phyloP scores from a whole-genome alignment of 2,888 invertebrate genomes.

The Caenorhabditis becei region DNA sequence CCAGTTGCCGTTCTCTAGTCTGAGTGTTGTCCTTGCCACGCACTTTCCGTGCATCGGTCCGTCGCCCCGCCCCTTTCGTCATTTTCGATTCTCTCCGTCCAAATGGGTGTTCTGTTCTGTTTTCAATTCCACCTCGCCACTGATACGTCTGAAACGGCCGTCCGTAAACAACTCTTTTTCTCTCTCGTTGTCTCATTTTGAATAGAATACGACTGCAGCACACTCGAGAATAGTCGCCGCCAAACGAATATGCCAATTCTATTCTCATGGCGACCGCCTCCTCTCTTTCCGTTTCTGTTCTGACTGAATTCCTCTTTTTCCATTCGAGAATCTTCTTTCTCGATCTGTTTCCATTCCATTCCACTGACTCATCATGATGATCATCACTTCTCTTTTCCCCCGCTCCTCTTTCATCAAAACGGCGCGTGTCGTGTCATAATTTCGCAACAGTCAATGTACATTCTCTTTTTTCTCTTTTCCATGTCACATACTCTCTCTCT shows the following conservation, averaged over 20 bases:
- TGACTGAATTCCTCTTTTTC: neutral
- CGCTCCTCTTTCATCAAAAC: neutral
- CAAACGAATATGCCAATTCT: neutral
- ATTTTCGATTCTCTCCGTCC: neutral
- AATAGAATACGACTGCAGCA: neutral
- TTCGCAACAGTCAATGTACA: too few relatives aligned
- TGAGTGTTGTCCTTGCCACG: too few relatives aligned
- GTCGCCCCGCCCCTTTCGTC: too few relatives aligned
- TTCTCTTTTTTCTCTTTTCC: neutral
- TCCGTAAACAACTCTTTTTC: slow-evolving; percentile 19
- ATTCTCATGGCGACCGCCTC: neutral
- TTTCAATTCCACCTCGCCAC: neutral
- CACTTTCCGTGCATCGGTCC: too few relatives aligned
- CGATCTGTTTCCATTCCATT: neutral
- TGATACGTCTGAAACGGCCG: neutral
- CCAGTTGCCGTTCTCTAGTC: too few relatives aligned
- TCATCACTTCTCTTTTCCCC: neutral
- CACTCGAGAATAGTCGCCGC: slow-evolving; percentile 19
- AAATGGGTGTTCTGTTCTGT: neutral
- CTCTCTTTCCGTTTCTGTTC: neutral
- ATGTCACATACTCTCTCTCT: too few relatives aligned
- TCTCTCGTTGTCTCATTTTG: neutral
- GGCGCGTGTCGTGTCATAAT: slow-evolving; percentile 5
- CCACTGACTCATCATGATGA: neutral
- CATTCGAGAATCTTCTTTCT: neutral